Conservation (phyloP, 2,113 vertebrate genomes). For the Solea senegalensis region DNA sequence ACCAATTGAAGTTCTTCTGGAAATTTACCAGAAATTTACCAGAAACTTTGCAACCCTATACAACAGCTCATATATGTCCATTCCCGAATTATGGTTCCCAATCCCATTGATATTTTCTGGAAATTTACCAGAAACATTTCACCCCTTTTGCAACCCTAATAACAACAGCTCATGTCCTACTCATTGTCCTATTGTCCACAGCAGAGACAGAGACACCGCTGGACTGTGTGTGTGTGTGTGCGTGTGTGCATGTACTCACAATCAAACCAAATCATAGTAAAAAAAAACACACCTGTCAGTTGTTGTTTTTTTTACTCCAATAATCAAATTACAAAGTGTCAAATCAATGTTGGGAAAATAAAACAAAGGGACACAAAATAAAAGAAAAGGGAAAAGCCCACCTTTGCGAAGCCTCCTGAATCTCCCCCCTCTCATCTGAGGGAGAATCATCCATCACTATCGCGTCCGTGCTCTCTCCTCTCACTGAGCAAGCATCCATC, state of each 20-base stretch:
- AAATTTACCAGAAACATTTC: background rate
- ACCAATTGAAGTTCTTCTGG: no score
- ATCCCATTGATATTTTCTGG: no score
- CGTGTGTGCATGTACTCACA: constrained; percentile 16
- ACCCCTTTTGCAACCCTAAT: no score
- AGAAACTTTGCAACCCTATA: no score
- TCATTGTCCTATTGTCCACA: constrained; percentile 16
- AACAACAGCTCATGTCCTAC: background rate
- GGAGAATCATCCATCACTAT: constrained; percentile 76
- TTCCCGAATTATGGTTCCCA: no score
- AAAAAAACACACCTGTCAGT: constrained; percentile 3
- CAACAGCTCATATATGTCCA: no score
- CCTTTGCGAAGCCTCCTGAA: constrained; percentile 72
- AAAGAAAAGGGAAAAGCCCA: constrained; percentile 48
- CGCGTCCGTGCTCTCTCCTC: constrained; percentile 74
- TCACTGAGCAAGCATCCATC: constrained; percentile 75
- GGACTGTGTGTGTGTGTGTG: constrained; percentile 2
- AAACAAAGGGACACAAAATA: background rate
- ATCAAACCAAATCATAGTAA: constrained; percentile 18
- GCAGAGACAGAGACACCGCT: constrained; percentile 38
- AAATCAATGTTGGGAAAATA: background rate
- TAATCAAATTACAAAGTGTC: background rate
- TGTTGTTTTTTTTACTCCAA: background rate
- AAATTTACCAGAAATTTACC: no score
- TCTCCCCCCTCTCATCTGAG: constrained; percentile 64